Conservation (phyloP, 1,140 invertebrate genomes). For the Micrasema minimum region DNA sequence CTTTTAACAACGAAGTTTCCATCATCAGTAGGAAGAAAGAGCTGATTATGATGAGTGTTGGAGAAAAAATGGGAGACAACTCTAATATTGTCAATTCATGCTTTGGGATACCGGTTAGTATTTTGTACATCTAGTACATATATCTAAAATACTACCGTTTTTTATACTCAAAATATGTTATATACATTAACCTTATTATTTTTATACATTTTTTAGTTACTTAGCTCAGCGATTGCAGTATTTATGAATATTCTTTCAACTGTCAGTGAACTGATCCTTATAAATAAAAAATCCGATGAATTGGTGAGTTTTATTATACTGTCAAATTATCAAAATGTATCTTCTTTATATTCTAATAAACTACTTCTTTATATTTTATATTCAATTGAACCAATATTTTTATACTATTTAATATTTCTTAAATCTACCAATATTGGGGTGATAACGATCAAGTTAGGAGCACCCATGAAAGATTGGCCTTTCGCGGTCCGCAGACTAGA, state of each 20-base stretch:
- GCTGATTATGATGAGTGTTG: constrained; percentile 22
- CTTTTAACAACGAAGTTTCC: constrained; percentile 39
- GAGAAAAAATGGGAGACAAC: constrained; percentile 42
- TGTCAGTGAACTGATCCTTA: constrained; percentile 38
- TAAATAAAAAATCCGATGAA: constrained; percentile 14
- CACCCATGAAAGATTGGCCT: too few relatives aligned
- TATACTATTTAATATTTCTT: too few relatives aligned
- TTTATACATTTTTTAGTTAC: constrained; percentile 30
- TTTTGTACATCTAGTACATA: neutral
- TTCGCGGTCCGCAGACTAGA: too few relatives aligned
- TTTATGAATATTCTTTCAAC: constrained; percentile 49
- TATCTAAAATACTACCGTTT: neutral
- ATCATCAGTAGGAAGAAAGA: constrained; percentile 37
- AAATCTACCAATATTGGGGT: too few relatives aligned
- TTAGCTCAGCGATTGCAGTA: constrained; percentile 44
- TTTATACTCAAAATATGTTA: neutral
- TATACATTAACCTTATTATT: neutral
- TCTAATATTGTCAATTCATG: constrained; percentile 51
- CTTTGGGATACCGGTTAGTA: constrained; percentile 51
- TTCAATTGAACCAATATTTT: too few relatives aligned
- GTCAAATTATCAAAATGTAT: too few relatives aligned
- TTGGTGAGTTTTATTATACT: constrained; percentile 25
- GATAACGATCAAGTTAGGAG: too few relatives aligned
- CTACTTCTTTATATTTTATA: too few relatives aligned
- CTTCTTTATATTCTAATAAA: too few relatives aligned